A percentile compares a stretch with the other conserved stretches of the same genome.
Evolutionary conservation across 2,888 invertebrate genomes (phyloP).

Genomic region (Gandaritis pyraliata): DNA sequence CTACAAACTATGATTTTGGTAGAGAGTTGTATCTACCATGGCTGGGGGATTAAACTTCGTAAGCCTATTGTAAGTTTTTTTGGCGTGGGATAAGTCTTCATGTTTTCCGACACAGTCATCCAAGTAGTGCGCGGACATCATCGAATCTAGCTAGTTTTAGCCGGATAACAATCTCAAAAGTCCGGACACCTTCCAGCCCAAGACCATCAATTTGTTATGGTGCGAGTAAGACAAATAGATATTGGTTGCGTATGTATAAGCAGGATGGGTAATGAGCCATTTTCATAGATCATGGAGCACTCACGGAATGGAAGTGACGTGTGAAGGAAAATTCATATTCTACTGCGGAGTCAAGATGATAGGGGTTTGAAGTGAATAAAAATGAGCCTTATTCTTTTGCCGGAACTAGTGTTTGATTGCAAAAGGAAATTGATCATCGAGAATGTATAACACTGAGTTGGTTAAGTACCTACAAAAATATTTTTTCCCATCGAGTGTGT

Average conservation of each 20-base stretch:
- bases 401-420: not conserved
- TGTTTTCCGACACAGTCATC: too few species aligned
- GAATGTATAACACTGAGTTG: not conserved
- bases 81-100: too few species aligned
- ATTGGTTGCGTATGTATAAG: slow-evolving; percentile 34
- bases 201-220: slow-evolving; percentile 36
- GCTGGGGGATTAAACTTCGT: too few species aligned
- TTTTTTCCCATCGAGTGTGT: too few species aligned
- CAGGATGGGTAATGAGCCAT: slow-evolving; percentile 40
- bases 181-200: slow-evolving; percentile 5
- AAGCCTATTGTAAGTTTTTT: too few species aligned
- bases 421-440: not conserved
- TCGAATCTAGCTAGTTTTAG: not conserved
- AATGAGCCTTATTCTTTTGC: slow-evolving; percentile 18
- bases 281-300: slow-evolving; percentile 38
- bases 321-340: slow-evolving; percentile 31
- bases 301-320: slow-evolving; percentile 36
- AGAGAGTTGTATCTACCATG: too few species aligned
- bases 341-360: slow-evolving; percentile 21
- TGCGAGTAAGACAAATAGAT: slow-evolving; percentile 40
- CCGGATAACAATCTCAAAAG: not conserved
- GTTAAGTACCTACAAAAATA: too few species aligned
- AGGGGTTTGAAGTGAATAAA: slow-evolving; percentile 31
- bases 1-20: too few species aligned
- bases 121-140: too few species aligned